Base-by-base conservation (phyloP, 2,888 invertebrate genomes). In the Nomada lathburiana region DNA sequence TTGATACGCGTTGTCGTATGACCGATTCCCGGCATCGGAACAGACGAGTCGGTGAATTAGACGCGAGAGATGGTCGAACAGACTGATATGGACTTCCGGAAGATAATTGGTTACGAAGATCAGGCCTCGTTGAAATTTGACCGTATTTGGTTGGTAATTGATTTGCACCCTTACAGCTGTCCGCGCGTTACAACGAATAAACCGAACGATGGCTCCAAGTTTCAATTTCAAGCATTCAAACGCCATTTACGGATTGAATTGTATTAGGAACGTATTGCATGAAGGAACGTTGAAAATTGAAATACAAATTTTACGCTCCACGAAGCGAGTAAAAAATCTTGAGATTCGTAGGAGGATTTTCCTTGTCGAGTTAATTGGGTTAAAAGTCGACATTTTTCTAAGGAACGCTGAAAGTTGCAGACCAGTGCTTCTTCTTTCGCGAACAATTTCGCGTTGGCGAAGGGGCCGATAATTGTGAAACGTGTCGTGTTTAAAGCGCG, bases 391-490 rank as follows among this genome's bases (percentile, higher is more conserved):
- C n/a, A 29, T 11, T 13, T 36, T 53, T 47, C 26, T 42, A 47
- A 62, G 52, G 59, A 18, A 18, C 64, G n/a, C 18, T 16, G 26
- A 7, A 20, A 55, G 20, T 29, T n/a, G 23, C 3, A n/a, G n/a
- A 2, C 10, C 18, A 20, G 20, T 20, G 13, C 18, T 20, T 59
- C 44, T 73, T 74, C 50, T 55, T 63, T 36, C 50, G 64, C 52
- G 73, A 81, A 79, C 52, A 79, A 68, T 86, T 85, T 80, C 76
- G 47, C 63, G 18, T 7, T 72, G 60, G 64, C 55, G 18, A 59
- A 67, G 42, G 62, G 18, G 23, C 69, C 67, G 83, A 86, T 83
- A 83, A 83, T 73, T 71, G 73, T 67, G 69, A 76, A 68, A 76
- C 44, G 52, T 71, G n/a, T 42, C 73, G 83, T 59, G 72, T 80